phyloP scores from a whole-genome alignment of 1,140 invertebrate genomes.

The Himalopsyche phryganea region DNA sequence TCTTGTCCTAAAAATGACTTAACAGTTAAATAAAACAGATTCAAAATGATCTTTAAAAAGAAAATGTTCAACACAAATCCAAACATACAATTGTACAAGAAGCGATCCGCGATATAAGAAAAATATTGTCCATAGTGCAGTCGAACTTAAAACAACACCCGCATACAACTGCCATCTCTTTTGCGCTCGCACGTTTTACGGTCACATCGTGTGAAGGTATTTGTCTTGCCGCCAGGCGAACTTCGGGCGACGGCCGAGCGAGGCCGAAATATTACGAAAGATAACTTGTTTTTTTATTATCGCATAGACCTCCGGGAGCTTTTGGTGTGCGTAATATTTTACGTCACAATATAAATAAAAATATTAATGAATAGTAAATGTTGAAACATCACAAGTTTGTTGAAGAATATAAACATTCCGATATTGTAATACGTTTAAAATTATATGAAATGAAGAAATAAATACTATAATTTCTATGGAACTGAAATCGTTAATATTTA shows the following conservation, averaged over 20 bases:
- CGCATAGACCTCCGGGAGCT: slow-evolving; percentile 5
- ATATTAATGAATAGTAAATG: no score
- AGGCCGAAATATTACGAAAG: slow-evolving; percentile 20
- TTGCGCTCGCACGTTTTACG: background rate
- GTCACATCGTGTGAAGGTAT: background rate
- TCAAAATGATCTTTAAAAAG: no score
- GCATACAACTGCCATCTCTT: slow-evolving; percentile 7
- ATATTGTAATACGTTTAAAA: no score
- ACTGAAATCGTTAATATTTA: no score
- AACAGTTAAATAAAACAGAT: no score
- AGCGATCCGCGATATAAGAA: background rate
- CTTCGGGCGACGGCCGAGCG: slow-evolving; percentile 11
- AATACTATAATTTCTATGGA: no score
- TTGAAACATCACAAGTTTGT: no score
- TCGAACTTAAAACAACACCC: slow-evolving; percentile 16
- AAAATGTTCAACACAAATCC: no score
- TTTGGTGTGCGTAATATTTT: slow-evolving; percentile 12
- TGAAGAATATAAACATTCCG: no score
- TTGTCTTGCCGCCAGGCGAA: slow-evolving; percentile 2
- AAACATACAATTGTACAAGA: no score
- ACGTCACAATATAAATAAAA: background rate
- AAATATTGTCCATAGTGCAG: slow-evolving; percentile 13
- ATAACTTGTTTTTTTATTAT: slow-evolving; percentile 25
- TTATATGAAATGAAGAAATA: no score
- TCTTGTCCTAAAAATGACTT: no score